Conservation (phyloP, 2,888 invertebrate genomes). For the Pinctada fucata region DNA sequence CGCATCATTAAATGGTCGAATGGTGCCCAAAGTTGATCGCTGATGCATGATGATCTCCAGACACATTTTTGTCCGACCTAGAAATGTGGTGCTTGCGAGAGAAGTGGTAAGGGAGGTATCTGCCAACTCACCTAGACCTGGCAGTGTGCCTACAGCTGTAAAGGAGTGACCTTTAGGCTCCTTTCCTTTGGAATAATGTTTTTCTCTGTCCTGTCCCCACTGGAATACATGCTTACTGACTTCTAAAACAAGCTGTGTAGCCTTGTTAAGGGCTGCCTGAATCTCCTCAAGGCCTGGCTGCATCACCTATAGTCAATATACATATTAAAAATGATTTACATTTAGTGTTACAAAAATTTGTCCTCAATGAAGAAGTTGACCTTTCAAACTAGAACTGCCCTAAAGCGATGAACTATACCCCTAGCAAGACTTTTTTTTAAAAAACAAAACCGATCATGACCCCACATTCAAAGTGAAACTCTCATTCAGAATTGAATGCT, state of each 20-base stretch:
- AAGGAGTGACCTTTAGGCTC: background rate
- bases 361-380: background rate
- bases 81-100: too few relatives aligned
- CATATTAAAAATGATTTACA: background rate
- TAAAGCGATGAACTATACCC: too few relatives aligned
- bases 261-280: conserved; percentile 88
- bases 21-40: too few relatives aligned
- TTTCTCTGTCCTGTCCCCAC: conserved; percentile 83
- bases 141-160: background rate
- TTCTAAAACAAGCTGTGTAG: conserved; percentile 89
- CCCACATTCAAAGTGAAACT: too few relatives aligned
- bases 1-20: too few relatives aligned
- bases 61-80: too few relatives aligned
- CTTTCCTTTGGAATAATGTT: conserved; percentile 9
- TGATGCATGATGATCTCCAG: too few relatives aligned
- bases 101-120: background rate
- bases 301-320: conserved; percentile 77
- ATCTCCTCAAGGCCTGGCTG: conserved; percentile 92
- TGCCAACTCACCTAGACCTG: background rate
- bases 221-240: conserved; percentile 94
- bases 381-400: background rate
- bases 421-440: background rate
- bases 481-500: too few relatives aligned
- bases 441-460: too few relatives aligned
- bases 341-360: background rate